Conservation (phyloP, 2,888 invertebrate genomes). For the Hydrotaea cyrtoneurina region DNA sequence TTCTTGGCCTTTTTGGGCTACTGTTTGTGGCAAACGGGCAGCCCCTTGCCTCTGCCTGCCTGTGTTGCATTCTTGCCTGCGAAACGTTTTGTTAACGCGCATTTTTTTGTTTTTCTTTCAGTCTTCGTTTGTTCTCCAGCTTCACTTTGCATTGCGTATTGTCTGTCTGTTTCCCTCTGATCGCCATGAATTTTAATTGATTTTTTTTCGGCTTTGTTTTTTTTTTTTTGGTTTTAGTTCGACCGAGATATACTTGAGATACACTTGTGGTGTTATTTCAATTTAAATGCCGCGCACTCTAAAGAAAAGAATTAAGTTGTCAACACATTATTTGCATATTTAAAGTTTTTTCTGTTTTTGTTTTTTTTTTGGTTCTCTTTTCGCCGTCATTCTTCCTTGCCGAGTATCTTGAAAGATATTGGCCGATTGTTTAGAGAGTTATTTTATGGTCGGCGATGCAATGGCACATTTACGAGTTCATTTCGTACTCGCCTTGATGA, state of each 20-base stretch:
- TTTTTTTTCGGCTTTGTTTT: constrained; percentile 51
- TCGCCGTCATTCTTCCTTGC: constrained; percentile 17
- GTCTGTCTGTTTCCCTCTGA: constrained; percentile 37
- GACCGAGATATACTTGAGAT: constrained; percentile 3
- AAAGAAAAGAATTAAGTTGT: constrained; percentile 76
- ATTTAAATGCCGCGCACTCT: constrained; percentile 69
- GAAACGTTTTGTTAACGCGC: constrained; percentile 52
- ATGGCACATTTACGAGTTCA: constrained; percentile 28
- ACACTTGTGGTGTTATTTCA: constrained; percentile 63
- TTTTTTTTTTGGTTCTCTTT: constrained; percentile 17
- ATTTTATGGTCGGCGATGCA: constrained; percentile 16
- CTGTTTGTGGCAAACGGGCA: constrained; percentile 32
- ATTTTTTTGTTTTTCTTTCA: constrained; percentile 47
- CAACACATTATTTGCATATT: constrained; percentile 80
- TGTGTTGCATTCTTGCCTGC: background rate
- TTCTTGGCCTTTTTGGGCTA: constrained; percentile 66
- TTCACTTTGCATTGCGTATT: constrained; percentile 42
- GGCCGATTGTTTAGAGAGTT: constrained; percentile 40
- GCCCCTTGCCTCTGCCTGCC: background rate
- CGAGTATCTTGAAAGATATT: constrained; percentile 62
- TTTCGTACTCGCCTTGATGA: constrained; percentile 49
- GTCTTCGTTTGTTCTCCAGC: constrained; percentile 5
- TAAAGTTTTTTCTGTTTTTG: constrained; percentile 57
- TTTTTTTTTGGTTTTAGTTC: constrained; percentile 3
- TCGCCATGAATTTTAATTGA: constrained; percentile 66